Conservation (phyloP, 2,797 vertebrate genomes). For the Heterohyrax brucei region DNA sequence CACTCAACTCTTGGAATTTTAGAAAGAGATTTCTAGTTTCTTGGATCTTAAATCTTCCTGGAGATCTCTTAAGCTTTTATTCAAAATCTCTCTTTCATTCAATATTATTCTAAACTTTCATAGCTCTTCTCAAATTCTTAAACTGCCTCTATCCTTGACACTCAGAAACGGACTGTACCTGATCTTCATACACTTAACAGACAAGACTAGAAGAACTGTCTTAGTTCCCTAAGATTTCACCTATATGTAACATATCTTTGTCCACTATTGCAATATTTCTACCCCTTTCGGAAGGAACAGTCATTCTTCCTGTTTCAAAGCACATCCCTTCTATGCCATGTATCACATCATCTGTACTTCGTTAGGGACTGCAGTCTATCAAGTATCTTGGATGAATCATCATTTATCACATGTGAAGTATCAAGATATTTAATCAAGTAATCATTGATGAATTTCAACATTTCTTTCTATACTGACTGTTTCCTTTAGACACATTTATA, state of each 20-base stretch:
- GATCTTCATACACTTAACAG: constrained; percentile 45
- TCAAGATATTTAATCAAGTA: neutral
- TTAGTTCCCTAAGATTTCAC: neutral
- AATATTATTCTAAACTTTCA: constrained; percentile 7
- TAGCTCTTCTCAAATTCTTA: neutral
- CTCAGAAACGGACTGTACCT: neutral
- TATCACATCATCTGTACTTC: neutral
- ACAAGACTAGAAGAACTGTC: neutral
- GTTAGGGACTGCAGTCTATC: neutral
- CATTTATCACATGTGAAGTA: neutral
- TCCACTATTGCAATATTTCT: neutral
- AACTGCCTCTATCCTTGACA: neutral
- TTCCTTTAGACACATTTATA: neutral
- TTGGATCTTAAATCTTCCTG: constrained; percentile 51
- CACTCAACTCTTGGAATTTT: neutral
- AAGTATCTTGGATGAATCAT: neutral
- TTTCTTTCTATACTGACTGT: neutral
- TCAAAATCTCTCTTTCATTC: neutral
- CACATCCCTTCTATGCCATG: neutral
- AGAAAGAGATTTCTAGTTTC: neutral
- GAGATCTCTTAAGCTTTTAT: constrained; percentile 47
- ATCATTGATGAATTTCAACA: neutral
- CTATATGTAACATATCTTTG: neutral
- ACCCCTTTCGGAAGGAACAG: neutral
- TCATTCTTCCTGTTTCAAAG: neutral